These are phyloP conservation scores for Mercenaria mercenaria DNA, from an alignment of 1,140 invertebrate species.

Conservation along the genomic window DNA sequence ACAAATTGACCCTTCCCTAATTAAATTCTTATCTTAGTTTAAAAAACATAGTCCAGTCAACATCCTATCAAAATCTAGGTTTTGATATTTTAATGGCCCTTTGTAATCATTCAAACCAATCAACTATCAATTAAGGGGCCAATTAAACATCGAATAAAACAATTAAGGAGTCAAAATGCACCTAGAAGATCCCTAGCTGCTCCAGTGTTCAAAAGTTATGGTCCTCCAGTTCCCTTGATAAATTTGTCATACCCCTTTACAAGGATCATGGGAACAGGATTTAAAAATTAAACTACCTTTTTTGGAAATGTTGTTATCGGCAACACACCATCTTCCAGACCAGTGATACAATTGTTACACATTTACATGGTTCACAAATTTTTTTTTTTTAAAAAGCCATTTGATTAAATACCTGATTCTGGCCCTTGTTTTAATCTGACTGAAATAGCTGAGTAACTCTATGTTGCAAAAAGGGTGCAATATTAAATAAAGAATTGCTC, in stretches of 20 bases:
- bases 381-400: no score
- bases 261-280: neutral
- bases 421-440: no score
- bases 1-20: neutral
- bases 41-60: neutral
- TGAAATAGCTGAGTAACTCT: no score
- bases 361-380: neutral
- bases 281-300: no score
- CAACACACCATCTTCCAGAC: neutral
- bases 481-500: no score
- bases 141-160: slow-evolving; percentile 20
- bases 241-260: slow-evolving; percentile 16
- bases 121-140: slow-evolving; percentile 13
- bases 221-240: slow-evolving; percentile 15
- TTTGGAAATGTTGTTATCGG: no score
- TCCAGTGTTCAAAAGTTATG: neutral
- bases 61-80: no score
- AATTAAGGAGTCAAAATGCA: slow-evolving; percentile 8
- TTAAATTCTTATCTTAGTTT: slow-evolving; percentile 6
- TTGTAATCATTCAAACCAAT: neutral
- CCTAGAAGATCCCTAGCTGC: neutral
- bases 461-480: no score
- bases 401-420: no score
- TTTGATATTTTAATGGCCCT: neutral
- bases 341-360: neutral